Conservation (phyloP, 2,113 vertebrate genomes). For the Anhinga anhinga region DNA sequence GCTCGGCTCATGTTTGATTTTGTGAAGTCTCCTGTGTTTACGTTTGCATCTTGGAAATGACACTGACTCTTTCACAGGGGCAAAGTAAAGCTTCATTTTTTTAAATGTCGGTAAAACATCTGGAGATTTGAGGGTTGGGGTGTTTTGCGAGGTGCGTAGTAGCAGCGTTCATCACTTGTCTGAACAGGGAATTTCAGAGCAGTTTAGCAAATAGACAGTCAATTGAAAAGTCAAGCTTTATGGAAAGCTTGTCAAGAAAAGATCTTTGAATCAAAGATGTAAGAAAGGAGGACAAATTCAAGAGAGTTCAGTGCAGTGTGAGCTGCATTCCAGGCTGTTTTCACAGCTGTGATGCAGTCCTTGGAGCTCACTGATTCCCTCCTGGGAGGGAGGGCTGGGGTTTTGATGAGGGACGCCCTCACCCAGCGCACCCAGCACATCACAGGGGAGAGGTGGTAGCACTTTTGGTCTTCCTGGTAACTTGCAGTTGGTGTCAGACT, state of each 20-base stretch:
- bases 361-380: background rate
- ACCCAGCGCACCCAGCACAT: background rate
- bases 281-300: background rate
- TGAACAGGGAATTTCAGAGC: background rate
- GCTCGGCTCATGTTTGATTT: background rate
- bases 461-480: background rate
- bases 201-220: background rate
- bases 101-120: background rate
- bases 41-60: background rate
- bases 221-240: background rate
- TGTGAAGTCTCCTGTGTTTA: background rate
- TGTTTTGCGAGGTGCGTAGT: background rate
- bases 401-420: fast-evolving
- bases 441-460: background rate
- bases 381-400: background rate
- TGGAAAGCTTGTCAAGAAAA: background rate
- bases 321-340: background rate
- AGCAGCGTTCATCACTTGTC: background rate
- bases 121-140: background rate
- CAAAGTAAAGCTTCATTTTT: fast-evolving
- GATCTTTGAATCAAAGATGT: background rate
- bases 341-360: background rate
- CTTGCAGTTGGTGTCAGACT: background rate
- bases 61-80: background rate
- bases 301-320: background rate